A percentile compares a stretch with the other conserved stretches of the same genome.
phyloP scores from a whole-genome alignment of 2,797 vertebrate genomes.

The Myripristis murdjan region DNA sequence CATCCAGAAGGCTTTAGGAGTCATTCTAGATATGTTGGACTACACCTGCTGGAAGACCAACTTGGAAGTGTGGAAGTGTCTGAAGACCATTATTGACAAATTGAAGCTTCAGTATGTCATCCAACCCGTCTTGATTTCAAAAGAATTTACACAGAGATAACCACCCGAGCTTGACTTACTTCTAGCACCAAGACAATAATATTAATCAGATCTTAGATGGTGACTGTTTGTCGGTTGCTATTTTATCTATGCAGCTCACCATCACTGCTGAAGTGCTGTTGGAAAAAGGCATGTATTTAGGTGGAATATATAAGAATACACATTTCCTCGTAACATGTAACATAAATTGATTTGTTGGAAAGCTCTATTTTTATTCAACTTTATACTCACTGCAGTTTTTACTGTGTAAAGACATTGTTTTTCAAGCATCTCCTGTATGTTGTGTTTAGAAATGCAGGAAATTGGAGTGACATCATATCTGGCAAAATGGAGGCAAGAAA shows the following conservation, averaged over 20 bases:
- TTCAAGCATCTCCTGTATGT: neutral
- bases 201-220: neutral
- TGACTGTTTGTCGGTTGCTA: neutral
- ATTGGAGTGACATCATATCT: slow-evolving; percentile 58
- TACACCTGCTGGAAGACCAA: slow-evolving; percentile 90
- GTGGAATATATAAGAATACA: neutral
- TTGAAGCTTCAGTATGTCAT: slow-evolving; percentile 82
- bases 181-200: neutral
- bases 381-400: neutral
- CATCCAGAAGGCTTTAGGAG: slow-evolving; percentile 79
- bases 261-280: neutral
- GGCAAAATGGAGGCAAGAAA: slow-evolving; percentile 86
- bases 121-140: neutral
- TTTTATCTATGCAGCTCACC: neutral
- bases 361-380: neutral
- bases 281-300: neutral
- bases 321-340: neutral
- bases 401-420: no score
- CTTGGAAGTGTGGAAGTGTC: slow-evolving; percentile 85
- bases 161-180: neutral
- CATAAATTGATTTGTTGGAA: neutral
- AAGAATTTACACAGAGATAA: neutral
- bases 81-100: slow-evolving; percentile 81
- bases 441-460: slow-evolving; percentile 38
- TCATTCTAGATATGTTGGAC: slow-evolving; percentile 90